These are phyloP conservation scores for Pyrrhosoma nymphula DNA, from an alignment of 2,888 invertebrate genomes.

Conservation along the genomic window DNA sequence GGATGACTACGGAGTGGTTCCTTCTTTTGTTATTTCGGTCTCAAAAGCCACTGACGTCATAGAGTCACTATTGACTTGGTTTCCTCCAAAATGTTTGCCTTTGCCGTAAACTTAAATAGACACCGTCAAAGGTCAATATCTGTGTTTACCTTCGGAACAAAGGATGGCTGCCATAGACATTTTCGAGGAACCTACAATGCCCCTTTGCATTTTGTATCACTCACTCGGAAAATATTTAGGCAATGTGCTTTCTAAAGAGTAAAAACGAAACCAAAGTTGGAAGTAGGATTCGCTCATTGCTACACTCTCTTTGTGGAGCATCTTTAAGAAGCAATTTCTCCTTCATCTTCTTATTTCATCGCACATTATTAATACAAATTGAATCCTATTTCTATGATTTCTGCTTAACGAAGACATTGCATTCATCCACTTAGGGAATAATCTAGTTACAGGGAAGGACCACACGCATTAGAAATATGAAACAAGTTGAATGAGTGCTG, in stretches of 20 bases:
- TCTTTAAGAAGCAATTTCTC: too few relatives aligned
- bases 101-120: not conserved
- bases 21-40: not conserved
- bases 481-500: too few relatives aligned
- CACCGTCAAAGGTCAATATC: not conserved
- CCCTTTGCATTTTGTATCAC: not conserved
- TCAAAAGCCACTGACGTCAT: not conserved
- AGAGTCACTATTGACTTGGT: not conserved
- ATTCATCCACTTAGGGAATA: too few relatives aligned
- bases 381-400: too few relatives aligned
- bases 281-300: too few relatives aligned
- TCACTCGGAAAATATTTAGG: not conserved
- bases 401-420: too few relatives aligned
- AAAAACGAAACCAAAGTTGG: too few relatives aligned
- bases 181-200: not conserved
- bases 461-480: too few relatives aligned
- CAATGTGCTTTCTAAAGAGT: not conserved
- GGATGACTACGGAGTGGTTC: not conserved
- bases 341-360: too few relatives aligned
- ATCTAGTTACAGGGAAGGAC: too few relatives aligned
- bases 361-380: too few relatives aligned
- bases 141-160: not conserved
- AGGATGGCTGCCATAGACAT: not conserved
- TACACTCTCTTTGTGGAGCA: too few relatives aligned
- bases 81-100: not conserved